Base-by-base conservation (phyloP, 2,797 vertebrate species). In the Anas acuta region DNA sequence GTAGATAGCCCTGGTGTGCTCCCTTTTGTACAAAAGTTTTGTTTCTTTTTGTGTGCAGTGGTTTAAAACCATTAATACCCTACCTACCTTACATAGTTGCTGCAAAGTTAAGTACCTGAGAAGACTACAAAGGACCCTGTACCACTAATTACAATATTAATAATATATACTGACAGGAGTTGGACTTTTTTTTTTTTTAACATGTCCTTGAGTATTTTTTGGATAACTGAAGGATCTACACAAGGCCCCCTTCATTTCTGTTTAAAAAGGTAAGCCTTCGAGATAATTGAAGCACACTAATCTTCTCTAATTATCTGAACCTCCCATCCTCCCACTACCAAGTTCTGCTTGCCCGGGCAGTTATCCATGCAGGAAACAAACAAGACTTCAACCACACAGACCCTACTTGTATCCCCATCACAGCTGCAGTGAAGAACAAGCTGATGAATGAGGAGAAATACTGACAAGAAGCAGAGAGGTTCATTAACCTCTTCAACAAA, bases 401-500 rank as follows among this genome's bases (percentile, higher is more conserved):
- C 49, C 51, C 83, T 88, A 41, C 64, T 66, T 90, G 43, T 67
- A 72, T 66, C 76, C 62, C 43, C 2, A 2, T 81, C 33, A 43
- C 62, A 78, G 30, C n/a, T 91, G 76, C 82, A 91, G 26, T 13
- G 43, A 91, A 81, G 32, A 62, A 60, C 8, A 76, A 45, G 43
- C 47, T 75, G 82, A 75, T 26, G 21, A 86, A 84, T 0, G 0
- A 75, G 32, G 13, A 80, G 45, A 92, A 92, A 72, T 26, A 61
- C 9, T 66, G 49, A 81, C 51, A 75, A 85, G 66, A 85, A 86
- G 58, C n/a, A 81, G 41, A 88, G 20, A 17, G 32, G 66, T 61
- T 64, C 28, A 75, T 91, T 76, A 88, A 94, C 47, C n/a, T 81
- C 73, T 93, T 88, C 70, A 86, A 81, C 37, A 93, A 73, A 67